Base-by-base conservation (phyloP, 1,140 invertebrate genomes). In the Saccostrea echinata region DNA sequence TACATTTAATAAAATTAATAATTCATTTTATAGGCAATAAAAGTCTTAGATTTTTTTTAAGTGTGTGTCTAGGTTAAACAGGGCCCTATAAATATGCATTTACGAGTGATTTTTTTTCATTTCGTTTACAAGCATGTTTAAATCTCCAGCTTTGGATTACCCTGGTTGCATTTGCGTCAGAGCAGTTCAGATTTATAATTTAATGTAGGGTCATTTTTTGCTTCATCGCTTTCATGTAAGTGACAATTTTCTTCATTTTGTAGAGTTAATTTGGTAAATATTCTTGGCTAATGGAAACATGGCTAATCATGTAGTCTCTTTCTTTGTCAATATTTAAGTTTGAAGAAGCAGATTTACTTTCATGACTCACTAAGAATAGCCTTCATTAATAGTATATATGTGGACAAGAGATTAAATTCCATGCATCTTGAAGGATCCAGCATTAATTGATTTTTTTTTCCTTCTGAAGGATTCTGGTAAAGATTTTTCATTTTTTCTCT, bases 171-270 rank as follows among this genome's bases (percentile, higher is more conserved):
- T 76, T 76, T 76, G 68, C 68, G 68, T 76, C 68, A 76, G 24
- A 30, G 27, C 4, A 16, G 24, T 76, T 76, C 68, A 76, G 68
- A 76, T 76, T 76, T 76, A 33, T 76, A 76, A 76, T 76, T 76
- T 30, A 76, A 76, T 30, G 68, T 76, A 12, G 30, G 68, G 68
- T 76, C 68, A 76, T 76, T 76, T 76, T 76, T 76, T 76, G 68
- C 68, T 76, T 30, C 68, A 76, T 76, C 68, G 68, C 68, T 76
- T 76, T 76, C 68, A 76, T 76, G 68, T 76, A 76, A 76, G 68
- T 76, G 68, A 76, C 68, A 76, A 76, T 76, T 76, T 76, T 76
- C 68, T 71, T 76, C 68, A 9, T 76, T 76, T 30, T 76, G 13
- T 61, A 61, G 55, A 1, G 16, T 61, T n/a, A 21, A 61, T 21